Percentiles rank a stretch among this genome's conserved stretches.
phyloP scores from a whole-genome alignment of 2,113 vertebrate genomes.

The Pseudorectes ferrugineus region DNA sequence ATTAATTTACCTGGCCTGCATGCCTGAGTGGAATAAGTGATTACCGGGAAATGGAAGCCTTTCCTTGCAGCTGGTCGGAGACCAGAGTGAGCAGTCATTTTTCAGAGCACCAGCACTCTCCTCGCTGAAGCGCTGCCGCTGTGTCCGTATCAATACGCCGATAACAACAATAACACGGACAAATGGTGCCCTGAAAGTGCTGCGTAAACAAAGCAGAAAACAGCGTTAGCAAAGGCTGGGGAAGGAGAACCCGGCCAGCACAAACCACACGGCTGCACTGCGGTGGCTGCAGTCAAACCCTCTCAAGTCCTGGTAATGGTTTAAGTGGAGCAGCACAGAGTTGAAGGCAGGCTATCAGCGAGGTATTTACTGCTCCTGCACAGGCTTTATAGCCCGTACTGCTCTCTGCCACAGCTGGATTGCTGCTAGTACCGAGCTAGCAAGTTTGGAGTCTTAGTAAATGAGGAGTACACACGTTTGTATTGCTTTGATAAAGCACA shows the following conservation, averaged over 20 bases:
- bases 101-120: neutral
- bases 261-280: neutral
- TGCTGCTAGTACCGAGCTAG: neutral
- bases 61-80: neutral
- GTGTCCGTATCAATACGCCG: neutral
- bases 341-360: fast-evolving
- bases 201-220: neutral
- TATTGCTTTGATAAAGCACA: neutral
- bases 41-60: neutral
- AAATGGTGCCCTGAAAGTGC: neutral
- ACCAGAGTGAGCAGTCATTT: neutral
- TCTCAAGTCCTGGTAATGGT: fast-evolving
- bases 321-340: neutral
- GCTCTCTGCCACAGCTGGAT: neutral
- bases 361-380: neutral
- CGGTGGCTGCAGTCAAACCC: neutral
- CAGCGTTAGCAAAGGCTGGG: neutral
- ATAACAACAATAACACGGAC: fast-evolving
- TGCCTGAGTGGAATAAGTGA: neutral
- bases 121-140: neutral
- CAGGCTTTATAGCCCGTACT: neutral
- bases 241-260: neutral
- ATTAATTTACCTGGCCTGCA: constrained; percentile 5
- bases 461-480: neutral
- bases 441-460: neutral